Evolutionary conservation across 2,113 vertebrate species (phyloP).

Genomic region (Tragelaphus strepsiceros): DNA sequence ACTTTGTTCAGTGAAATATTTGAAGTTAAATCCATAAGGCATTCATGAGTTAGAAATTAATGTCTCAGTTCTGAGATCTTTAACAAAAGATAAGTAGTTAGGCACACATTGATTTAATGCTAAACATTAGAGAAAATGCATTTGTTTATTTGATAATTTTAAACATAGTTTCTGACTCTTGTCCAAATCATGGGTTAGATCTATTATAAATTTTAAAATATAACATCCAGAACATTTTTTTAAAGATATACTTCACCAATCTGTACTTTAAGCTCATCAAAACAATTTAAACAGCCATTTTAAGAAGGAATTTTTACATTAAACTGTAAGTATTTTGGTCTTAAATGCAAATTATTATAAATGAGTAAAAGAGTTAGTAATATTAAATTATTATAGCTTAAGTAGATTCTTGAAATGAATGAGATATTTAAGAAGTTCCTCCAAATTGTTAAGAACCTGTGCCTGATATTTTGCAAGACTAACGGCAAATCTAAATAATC

Average conservation of each 20-base stretch:
- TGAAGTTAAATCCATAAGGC: slow-evolving; percentile 59
- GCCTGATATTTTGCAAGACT: background rate
- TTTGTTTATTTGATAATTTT: background rate
- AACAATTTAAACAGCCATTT: background rate
- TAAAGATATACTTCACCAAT: background rate
- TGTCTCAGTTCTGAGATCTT: slow-evolving; percentile 21
- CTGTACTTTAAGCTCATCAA: background rate
- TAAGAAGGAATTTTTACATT: background rate
- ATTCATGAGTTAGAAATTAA: slow-evolving; percentile 50
- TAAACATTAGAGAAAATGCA: background rate
- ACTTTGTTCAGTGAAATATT: slow-evolving; percentile 52
- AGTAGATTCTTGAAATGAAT: background rate
- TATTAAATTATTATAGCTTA: background rate
- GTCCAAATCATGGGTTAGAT: background rate
- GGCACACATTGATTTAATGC: background rate
- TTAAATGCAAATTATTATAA: background rate
- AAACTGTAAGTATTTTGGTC: background rate
- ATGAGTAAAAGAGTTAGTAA: background rate
- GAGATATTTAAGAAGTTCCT: background rate
- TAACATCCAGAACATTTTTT: background rate
- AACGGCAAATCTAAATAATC: background rate
- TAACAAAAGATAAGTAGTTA: background rate
- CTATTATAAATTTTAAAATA: background rate
- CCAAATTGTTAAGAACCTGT: background rate
- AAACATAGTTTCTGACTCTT: background rate